Evolutionary conservation across 2,888 invertebrate genomes (phyloP).

Genomic region (Marronus borbonicus): DNA sequence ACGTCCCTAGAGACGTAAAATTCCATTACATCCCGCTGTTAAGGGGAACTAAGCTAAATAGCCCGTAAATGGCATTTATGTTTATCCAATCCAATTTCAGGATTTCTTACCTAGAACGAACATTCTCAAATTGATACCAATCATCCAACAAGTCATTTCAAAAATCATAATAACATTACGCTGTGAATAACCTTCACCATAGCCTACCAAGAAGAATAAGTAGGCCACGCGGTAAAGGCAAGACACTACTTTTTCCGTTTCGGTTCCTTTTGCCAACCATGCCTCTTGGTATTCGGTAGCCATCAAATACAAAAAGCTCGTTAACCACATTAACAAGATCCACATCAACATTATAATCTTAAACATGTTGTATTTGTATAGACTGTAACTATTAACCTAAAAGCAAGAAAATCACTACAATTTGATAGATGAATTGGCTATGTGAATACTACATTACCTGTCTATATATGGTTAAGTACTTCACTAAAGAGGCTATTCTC

Average conservation of each 20-base stretch:
- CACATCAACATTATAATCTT: conserved; percentile 48
- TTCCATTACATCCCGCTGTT: no score
- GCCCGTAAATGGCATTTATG: no score
- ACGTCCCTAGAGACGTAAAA: no score
- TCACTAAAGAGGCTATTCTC: conserved; percentile 62
- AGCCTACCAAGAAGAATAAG: conserved; percentile 45
- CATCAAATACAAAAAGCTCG: conserved; percentile 43
- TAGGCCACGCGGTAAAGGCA: conserved; percentile 44
- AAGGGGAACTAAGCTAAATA: no score
- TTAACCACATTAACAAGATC: conserved; percentile 48
- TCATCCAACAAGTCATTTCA: conserved; percentile 48
- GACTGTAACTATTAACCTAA: conserved; percentile 50
- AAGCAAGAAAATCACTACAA: conserved; percentile 18
- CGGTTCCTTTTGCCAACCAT: background rate
- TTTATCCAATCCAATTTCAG: background rate
- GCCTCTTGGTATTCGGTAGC: conserved; percentile 4
- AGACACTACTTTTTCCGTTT: background rate
- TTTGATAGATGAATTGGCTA: background rate
- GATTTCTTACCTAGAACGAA: conserved; percentile 50
- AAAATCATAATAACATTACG: conserved; percentile 31
- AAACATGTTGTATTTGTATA: conserved; percentile 53
- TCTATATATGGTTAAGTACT: conserved; percentile 62
- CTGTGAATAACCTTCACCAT: conserved; percentile 25
- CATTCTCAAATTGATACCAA: conserved; percentile 50
- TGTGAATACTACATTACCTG: conserved; percentile 59